Evolutionary conservation across 1,140 invertebrate species (phyloP).

Genomic region (Helicoverpa armigera): DNA sequence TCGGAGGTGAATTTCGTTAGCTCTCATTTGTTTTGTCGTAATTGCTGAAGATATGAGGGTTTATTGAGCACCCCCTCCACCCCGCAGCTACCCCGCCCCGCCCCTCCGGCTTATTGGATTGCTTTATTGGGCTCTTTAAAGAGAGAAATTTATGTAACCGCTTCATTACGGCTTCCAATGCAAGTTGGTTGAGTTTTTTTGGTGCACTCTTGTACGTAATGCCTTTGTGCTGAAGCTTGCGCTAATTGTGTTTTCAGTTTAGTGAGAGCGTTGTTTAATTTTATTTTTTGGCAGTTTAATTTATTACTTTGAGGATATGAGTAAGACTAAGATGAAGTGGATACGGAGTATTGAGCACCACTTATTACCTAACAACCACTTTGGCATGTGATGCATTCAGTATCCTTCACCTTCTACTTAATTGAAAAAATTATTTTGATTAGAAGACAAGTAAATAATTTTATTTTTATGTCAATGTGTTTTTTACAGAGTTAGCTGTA

Average conservation of each 20-base stretch:
- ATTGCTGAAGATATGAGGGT: constrained; percentile 79
- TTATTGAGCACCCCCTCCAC: constrained; percentile 54
- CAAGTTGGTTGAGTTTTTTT: constrained; percentile 32
- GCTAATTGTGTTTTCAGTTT: constrained; percentile 26
- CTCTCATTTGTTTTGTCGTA: constrained; percentile 82
- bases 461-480: no score
- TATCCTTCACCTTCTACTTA: no score
- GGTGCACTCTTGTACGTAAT: constrained; percentile 18
- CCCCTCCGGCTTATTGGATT: constrained; percentile 67
- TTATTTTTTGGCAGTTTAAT: background rate
- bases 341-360: no score
- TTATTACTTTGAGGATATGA: constrained; percentile 1
- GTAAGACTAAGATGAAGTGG: no score
- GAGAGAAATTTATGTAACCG: constrained; percentile 63
- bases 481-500: no score
- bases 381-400: no score
- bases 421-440: no score
- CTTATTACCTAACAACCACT: no score
- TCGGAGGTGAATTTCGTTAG: constrained; percentile 82
- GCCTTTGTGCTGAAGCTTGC: constrained; percentile 22
- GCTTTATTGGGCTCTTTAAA: constrained; percentile 68
- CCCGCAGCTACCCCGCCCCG: constrained; percentile 43
- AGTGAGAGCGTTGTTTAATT: constrained; percentile 25
- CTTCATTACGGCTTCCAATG: constrained; percentile 50
- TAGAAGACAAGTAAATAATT: background rate